phyloP scores from a whole-genome alignment of 1,140 invertebrate genomes.

The Drosophila sulfurigaster region DNA sequence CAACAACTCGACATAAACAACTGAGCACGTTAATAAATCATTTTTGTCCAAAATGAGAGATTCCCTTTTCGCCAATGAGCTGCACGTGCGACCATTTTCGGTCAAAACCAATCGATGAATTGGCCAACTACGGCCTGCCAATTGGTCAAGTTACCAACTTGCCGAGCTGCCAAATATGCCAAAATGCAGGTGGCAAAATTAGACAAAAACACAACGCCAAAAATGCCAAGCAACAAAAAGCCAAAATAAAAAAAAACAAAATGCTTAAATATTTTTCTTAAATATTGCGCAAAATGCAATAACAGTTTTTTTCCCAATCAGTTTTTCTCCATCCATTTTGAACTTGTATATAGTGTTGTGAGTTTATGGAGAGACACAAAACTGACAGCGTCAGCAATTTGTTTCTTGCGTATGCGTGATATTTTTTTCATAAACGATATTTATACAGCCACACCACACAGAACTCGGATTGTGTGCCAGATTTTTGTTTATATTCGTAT shows the following conservation, averaged over 20 bases:
- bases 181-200: constrained; percentile 83
- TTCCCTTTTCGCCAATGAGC: constrained; percentile 68
- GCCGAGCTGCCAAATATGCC: constrained; percentile 71
- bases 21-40: constrained; percentile 78
- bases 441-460: constrained; percentile 42
- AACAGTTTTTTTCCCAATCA: constrained; percentile 43
- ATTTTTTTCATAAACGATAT: constrained; percentile 52
- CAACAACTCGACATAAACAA: constrained; percentile 76
- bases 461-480: constrained; percentile 49
- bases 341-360: neutral
- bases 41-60: constrained; percentile 68
- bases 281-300: constrained; percentile 62
- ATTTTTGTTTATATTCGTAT: constrained; percentile 56
- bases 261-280: constrained; percentile 28
- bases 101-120: constrained; percentile 81
- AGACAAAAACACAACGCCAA: constrained; percentile 74
- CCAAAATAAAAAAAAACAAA: neutral
- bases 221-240: constrained; percentile 20
- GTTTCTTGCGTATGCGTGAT: constrained; percentile 59
- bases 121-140: constrained; percentile 53
- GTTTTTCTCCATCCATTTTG: constrained; percentile 12
- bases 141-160: constrained; percentile 57
- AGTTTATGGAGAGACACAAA: constrained; percentile 53
- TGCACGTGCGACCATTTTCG: constrained; percentile 68
- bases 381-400: constrained; percentile 68